phyloP scores from a whole-genome alignment of 1,140 invertebrate species.

The Philopotamus ludificatus region DNA sequence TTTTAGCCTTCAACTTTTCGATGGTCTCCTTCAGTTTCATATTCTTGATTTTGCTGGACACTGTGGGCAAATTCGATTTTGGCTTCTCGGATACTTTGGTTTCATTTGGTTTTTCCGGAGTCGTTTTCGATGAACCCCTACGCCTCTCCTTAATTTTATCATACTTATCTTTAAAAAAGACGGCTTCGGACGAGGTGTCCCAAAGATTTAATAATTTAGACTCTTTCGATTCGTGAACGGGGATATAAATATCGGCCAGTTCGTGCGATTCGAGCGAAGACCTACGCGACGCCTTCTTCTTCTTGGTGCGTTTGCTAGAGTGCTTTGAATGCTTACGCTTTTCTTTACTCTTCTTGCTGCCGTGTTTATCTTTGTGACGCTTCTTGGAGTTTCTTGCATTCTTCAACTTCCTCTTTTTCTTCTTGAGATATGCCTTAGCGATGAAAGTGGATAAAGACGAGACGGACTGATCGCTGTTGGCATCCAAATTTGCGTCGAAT shows the following conservation, averaged over 20 bases:
- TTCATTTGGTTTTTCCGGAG: slow-evolving; percentile 49
- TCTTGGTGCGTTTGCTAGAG: slow-evolving; percentile 50
- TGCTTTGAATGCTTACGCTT: slow-evolving; percentile 57
- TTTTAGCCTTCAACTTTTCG: slow-evolving; percentile 65
- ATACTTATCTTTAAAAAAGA: slow-evolving; percentile 58
- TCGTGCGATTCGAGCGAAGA: slow-evolving; percentile 27
- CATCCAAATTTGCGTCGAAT: slow-evolving; percentile 29
- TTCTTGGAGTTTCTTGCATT: slow-evolving; percentile 54
- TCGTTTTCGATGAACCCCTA: slow-evolving; percentile 55
- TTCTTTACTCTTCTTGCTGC: slow-evolving; percentile 52
- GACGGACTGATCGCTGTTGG: slow-evolving; percentile 4
- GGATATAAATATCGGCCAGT: slow-evolving; percentile 22
- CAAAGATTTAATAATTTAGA: neutral
- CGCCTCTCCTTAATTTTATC: slow-evolving; percentile 66
- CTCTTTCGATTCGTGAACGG: slow-evolving; percentile 1
- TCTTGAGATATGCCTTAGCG: slow-evolving; percentile 6
- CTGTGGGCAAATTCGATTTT: slow-evolving; percentile 46
- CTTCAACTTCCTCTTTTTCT: slow-evolving; percentile 46
- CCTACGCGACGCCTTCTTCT: slow-evolving; percentile 45
- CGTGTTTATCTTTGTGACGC: slow-evolving; percentile 50
- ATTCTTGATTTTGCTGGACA: slow-evolving; percentile 58
- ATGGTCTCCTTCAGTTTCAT: slow-evolving; percentile 60
- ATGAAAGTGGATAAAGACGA: neutral
- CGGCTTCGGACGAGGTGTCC: slow-evolving; percentile 43
- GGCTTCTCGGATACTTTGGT: slow-evolving; percentile 50